These are phyloP conservation scores for Patagioenas fasciata DNA, from an alignment of 2,113 vertebrate species.

Conservation along the genomic window DNA sequence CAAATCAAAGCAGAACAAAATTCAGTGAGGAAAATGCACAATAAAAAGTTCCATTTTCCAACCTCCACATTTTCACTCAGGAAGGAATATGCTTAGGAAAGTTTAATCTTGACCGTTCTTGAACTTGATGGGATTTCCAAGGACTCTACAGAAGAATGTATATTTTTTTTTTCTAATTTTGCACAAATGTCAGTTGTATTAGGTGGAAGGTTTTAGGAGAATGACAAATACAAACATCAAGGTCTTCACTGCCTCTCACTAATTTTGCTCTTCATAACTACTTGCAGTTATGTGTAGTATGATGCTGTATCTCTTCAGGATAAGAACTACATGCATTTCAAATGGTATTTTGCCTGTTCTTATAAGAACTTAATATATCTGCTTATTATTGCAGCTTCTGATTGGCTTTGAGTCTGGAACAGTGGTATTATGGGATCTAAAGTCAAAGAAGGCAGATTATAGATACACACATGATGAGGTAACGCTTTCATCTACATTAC, in stretches of 20 bases:
- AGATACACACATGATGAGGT: slow-evolving; percentile 99
- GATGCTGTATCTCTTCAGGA: not conserved
- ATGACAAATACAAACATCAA: not conserved
- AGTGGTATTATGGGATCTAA: slow-evolving; percentile 97
- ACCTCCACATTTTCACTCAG: not conserved
- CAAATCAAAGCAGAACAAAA: not conserved
- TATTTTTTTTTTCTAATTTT: not conserved
- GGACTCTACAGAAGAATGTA: not conserved
- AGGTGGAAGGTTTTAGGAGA: not conserved
- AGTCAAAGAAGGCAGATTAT: slow-evolving; percentile 98
- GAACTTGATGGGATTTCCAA: not conserved
- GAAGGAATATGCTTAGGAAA: not conserved
- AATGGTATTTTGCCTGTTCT: not conserved
- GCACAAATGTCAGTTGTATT: not conserved
- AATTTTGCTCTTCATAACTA: not conserved
- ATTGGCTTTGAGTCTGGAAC: slow-evolving; percentile 98
- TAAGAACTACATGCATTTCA: slow-evolving; percentile 51
- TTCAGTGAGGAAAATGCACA: not conserved
- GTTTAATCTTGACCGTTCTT: not conserved
- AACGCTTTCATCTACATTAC: slow-evolving; percentile 20
- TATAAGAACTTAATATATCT: not conserved
- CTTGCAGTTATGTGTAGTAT: not conserved
- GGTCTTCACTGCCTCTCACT: not conserved
- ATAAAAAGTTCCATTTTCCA: not conserved
- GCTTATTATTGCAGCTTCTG: slow-evolving; percentile 86